Conservation (phyloP, 2,113 vertebrate species). For the Manacus vitellinus region DNA sequence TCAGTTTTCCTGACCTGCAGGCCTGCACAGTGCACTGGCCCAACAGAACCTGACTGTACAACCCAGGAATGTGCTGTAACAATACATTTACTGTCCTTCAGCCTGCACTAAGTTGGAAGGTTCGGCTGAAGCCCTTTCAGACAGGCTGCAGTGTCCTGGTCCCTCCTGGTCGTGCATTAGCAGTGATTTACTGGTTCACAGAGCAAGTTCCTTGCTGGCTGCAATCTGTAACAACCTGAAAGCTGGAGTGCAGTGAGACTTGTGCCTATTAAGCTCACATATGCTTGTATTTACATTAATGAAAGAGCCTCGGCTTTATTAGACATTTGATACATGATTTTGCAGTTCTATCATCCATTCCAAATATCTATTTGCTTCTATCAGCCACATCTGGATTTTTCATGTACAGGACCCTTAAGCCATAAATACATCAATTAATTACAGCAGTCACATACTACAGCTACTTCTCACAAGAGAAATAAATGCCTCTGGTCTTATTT, state of each 20-base stretch:
- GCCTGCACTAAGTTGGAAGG: neutral
- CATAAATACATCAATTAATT: conserved; percentile 43
- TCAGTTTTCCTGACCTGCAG: neutral
- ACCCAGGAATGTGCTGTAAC: neutral
- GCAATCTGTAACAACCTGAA: neutral
- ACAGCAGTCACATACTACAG: neutral
- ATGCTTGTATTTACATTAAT: neutral
- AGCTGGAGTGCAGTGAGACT: neutral
- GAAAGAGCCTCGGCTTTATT: neutral
- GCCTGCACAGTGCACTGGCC: neutral
- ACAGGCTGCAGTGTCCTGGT: rapidly evolving
- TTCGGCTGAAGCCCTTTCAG: neutral
- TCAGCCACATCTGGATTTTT: neutral
- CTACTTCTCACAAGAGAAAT: conserved; percentile 43
- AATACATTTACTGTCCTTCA: neutral
- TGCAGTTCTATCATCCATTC: neutral
- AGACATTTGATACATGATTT: neutral
- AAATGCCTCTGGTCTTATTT: neutral
- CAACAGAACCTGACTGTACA: neutral
- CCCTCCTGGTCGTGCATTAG: neutral
- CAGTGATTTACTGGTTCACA: neutral
- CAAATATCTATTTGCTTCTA: neutral
- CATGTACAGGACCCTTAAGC: neutral
- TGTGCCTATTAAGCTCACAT: neutral
- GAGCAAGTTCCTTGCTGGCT: neutral